A percentile compares a stretch with the other conserved stretches of the same genome.
phyloP scores from a whole-genome alignment of 2,113 vertebrate genomes.

The Brachyhypopomus gauderio region DNA sequence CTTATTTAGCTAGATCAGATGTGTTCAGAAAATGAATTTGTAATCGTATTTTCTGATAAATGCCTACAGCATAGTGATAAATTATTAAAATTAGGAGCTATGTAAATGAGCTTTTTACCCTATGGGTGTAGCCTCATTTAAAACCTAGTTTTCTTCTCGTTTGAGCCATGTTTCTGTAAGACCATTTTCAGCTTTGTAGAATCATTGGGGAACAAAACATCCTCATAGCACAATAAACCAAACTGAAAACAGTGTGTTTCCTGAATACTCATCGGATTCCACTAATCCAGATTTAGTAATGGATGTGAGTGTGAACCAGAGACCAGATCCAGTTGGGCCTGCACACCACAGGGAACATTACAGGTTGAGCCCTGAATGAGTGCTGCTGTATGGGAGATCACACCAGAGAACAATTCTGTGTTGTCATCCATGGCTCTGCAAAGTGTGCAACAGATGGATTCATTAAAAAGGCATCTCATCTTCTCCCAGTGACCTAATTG shows the following conservation, averaged over 20 bases:
- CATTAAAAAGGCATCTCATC: conserved; percentile 10
- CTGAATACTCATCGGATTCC: background rate
- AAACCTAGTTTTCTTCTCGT: background rate
- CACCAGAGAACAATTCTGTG: background rate
- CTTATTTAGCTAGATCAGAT: too few species aligned
- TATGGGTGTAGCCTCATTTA: too few species aligned
- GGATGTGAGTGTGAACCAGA: background rate
- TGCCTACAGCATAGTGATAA: too few species aligned
- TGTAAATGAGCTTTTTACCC: too few species aligned
- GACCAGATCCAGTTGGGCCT: background rate
- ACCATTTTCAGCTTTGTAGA: background rate
- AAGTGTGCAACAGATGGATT: background rate
- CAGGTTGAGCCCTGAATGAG: conserved; percentile 3
- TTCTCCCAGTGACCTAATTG: background rate
- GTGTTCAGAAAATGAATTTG: too few species aligned
- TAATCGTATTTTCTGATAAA: too few species aligned
- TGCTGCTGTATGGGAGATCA: background rate
- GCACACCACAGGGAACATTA: background rate
- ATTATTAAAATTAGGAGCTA: too few species aligned
- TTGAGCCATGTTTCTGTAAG: too few species aligned
- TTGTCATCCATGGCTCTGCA: background rate
- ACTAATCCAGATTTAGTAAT: background rate
- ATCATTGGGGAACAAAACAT: background rate
- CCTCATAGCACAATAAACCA: background rate
- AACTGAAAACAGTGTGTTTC: background rate